Percentiles rank a stretch among this genome's conserved stretches.
Conservation (phyloP, 53 echinoderm and acorn worm genomes). For the Henricia sp. region DNA sequence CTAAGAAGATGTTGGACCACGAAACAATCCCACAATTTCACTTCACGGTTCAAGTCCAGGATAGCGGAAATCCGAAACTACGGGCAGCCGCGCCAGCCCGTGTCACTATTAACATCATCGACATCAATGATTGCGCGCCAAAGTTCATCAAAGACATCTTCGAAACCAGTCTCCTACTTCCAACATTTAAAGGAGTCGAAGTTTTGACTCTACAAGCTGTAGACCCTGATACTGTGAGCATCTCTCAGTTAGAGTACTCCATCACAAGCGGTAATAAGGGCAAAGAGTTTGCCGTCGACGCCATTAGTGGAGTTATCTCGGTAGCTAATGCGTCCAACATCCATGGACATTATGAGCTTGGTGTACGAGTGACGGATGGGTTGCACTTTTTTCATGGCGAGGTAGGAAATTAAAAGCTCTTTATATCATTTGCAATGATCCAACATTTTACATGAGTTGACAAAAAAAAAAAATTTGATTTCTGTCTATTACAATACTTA, state of each 20-base stretch:
- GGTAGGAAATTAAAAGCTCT: too few species aligned
- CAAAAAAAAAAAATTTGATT: too few species aligned
- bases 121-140: slow-evolving; percentile 97
- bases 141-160: slow-evolving; percentile 72
- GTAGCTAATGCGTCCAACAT: slow-evolving; percentile 73
- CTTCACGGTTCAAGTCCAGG: slow-evolving; percentile 87
- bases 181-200: slow-evolving; percentile 86
- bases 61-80: slow-evolving; percentile 77
- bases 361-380: slow-evolving; percentile 88
- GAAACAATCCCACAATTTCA: slow-evolving; percentile 83
- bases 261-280: slow-evolving; percentile 81
- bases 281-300: slow-evolving; percentile 70
- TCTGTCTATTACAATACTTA: too few species aligned
- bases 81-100: slow-evolving; percentile 75
- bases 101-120: slow-evolving; percentile 82
- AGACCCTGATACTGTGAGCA: slow-evolving; percentile 91
- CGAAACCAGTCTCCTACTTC: slow-evolving; percentile 74
- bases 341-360: slow-evolving; percentile 70
- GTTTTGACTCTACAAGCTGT: slow-evolving; percentile 74
- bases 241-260: slow-evolving; percentile 87
- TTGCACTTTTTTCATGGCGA: slow-evolving; percentile 77
- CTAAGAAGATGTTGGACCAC: slow-evolving; percentile 84
- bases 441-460: too few species aligned
- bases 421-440: too few species aligned
- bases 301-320: slow-evolving; percentile 68